Evolutionary conservation across 2,888 invertebrate species (phyloP).

Genomic region (Leptura quadrifasciata): DNA sequence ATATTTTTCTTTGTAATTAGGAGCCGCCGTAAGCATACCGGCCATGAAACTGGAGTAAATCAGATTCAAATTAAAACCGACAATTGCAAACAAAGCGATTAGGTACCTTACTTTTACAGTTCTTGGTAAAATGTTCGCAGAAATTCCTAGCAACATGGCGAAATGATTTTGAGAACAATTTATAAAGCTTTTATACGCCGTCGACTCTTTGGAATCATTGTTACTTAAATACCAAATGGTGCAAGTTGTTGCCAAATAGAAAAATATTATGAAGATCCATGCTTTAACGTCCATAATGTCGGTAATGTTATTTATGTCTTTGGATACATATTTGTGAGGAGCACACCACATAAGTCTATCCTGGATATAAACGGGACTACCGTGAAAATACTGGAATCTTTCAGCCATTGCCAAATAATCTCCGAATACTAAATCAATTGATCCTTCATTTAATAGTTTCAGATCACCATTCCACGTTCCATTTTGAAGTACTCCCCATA

Average conservation of each 20-base stretch:
- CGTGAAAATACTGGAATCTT: neutral
- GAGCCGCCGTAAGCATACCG: neutral
- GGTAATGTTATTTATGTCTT: neutral
- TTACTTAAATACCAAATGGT: slow-evolving; percentile 2
- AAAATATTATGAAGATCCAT: neutral
- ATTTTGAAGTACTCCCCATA: neutral
- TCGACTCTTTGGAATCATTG: neutral
- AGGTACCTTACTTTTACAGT: slow-evolving; percentile 1
- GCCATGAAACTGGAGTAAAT: neutral
- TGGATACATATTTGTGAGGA: neutral
- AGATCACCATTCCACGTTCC: neutral
- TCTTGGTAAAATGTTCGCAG: neutral
- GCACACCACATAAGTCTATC: slow-evolving; percentile 10
- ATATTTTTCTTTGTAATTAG: neutral
- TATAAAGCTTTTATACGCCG: neutral
- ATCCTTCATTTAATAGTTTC: neutral
- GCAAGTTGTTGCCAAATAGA: neutral
- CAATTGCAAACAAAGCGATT: neutral
- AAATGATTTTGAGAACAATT: neutral
- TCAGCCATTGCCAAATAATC: neutral
- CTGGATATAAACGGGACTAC: neutral
- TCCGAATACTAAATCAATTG: slow-evolving; percentile 17
- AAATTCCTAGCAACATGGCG: neutral
- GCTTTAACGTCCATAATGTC: too few relatives aligned
- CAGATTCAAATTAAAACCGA: neutral